A percentile compares a stretch with the other conserved stretches of the same genome.
phyloP scores from a whole-genome alignment of 2,797 vertebrate species.

The Bovichtus diacanthus region DNA sequence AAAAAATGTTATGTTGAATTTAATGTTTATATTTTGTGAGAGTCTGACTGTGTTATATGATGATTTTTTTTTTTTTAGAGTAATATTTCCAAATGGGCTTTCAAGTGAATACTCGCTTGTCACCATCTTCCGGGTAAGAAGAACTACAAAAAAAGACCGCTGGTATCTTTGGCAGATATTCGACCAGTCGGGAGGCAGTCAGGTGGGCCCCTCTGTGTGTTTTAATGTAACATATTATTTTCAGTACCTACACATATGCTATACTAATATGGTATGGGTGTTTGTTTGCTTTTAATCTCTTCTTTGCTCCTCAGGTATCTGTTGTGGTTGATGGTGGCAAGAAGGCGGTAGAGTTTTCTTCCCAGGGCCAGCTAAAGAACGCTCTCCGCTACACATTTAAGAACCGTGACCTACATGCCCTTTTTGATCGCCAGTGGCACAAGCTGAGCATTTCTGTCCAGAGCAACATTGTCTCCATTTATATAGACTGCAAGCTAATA shows the following conservation, averaged over 20 bases:
- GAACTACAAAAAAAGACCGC: slow-evolving; percentile 94
- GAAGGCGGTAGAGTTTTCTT: slow-evolving; percentile 92
- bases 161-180: slow-evolving; percentile 97
- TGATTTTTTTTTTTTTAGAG: slow-evolving; percentile 77
- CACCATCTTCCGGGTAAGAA: slow-evolving; percentile 90
- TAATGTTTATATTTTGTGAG: not conserved
- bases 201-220: slow-evolving; percentile 84
- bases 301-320: slow-evolving; percentile 85
- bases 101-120: slow-evolving; percentile 91
- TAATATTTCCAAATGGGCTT: slow-evolving; percentile 91
- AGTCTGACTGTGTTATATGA: slow-evolving; percentile 15
- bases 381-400: slow-evolving; percentile 91
- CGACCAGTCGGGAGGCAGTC: slow-evolving; percentile 87
- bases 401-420: slow-evolving; percentile 91
- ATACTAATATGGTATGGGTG: not conserved
- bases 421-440: slow-evolving; percentile 98
- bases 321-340: slow-evolving; percentile 91
- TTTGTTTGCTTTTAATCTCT: not conserved
- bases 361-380: slow-evolving; percentile 84
- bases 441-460: slow-evolving; percentile 92
- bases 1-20: slow-evolving; percentile 8
- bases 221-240: slow-evolving; percentile 6
- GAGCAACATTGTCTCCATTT: slow-evolving; percentile 88
- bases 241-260: not conserved
- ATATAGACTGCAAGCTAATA: slow-evolving; percentile 94